Percentiles rank a stretch among this genome's conserved stretches.
Evolutionary conservation across 2,888 invertebrate species (phyloP).

Genomic region (Rhogogaster chlorosoma): DNA sequence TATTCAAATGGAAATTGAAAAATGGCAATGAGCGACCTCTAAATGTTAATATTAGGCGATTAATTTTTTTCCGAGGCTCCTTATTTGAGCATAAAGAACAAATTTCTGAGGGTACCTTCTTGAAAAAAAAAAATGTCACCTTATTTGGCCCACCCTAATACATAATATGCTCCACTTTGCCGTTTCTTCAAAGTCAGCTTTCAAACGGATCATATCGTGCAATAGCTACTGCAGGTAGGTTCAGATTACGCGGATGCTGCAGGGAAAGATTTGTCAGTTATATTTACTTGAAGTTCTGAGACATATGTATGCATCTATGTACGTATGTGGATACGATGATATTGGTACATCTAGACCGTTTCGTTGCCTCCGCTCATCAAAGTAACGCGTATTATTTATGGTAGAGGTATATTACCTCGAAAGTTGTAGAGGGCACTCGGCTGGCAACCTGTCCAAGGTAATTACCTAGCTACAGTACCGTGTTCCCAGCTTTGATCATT

Average conservation of each 20-base stretch:
- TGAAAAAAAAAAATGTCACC: too few relatives aligned
- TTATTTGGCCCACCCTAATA: too few relatives aligned
- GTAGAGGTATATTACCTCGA: slow-evolving; percentile 26
- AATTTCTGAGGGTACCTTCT: too few relatives aligned
- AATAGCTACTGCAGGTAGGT: background rate
- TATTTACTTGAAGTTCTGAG: background rate
- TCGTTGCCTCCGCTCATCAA: slow-evolving; percentile 17
- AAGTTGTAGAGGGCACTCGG: slow-evolving; percentile 31
- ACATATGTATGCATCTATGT: background rate
- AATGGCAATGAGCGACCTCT: too few relatives aligned
- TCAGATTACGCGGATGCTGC: slow-evolving; percentile 13
- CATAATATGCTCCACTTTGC: too few relatives aligned
- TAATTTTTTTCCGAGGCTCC: too few relatives aligned
- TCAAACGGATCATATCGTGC: background rate
- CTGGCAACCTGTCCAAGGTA: slow-evolving; percentile 36
- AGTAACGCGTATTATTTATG: slow-evolving; percentile 42
- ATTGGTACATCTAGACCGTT: background rate
- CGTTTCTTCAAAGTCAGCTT: background rate
- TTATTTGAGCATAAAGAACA: too few relatives aligned
- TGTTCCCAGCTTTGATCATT: slow-evolving; percentile 43
- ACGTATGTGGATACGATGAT: background rate
- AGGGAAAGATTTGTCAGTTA: slow-evolving; percentile 9
- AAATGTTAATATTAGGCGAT: too few relatives aligned
- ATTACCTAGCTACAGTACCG: slow-evolving; percentile 36
- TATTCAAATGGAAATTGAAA: too few relatives aligned